A percentile compares a stretch with the other conserved stretches of the same genome.
Conservation (phyloP, 1,140 invertebrate genomes). For the Magallana ariakensis region DNA sequence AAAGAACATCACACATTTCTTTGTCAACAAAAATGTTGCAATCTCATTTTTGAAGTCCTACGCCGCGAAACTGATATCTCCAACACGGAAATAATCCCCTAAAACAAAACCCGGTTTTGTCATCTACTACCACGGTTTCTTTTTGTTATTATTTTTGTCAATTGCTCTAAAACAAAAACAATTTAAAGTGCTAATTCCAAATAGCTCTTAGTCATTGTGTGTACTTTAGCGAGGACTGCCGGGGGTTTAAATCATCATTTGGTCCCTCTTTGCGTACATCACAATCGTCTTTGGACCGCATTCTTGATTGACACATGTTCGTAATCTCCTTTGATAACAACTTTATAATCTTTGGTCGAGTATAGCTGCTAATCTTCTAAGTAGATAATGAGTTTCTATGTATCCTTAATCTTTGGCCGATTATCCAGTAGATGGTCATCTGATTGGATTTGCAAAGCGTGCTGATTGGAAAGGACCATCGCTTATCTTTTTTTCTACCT, state of each 20-base stretch:
- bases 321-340: conserved; percentile 33
- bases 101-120: background rate
- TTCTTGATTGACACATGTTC: conserved; percentile 27
- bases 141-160: conserved; percentile 22
- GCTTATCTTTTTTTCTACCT: conserved; percentile 20
- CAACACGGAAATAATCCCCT: conserved; percentile 13
- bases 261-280: conserved; percentile 8
- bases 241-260: conserved; percentile 24
- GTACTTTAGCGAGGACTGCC: conserved; percentile 12
- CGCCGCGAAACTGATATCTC: background rate
- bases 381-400: conserved; percentile 24
- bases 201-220: conserved; percentile 10
- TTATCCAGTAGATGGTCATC: conserved; percentile 25
- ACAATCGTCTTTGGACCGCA: conserved; percentile 22
- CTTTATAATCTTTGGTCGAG: conserved; percentile 36
- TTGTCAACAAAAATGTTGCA: background rate
- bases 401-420: conserved; percentile 36
- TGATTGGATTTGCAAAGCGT: background rate
- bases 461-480: conserved; percentile 18
- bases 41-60: background rate
- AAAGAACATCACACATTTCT: conserved; percentile 1
- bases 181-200: conserved; percentile 17
- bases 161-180: conserved; percentile 11
- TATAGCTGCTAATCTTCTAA: background rate
- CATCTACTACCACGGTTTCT: background rate